Base-by-base conservation (phyloP, 53 echinoderm and acorn worm species). In the Holothuria leucospilota region DNA sequence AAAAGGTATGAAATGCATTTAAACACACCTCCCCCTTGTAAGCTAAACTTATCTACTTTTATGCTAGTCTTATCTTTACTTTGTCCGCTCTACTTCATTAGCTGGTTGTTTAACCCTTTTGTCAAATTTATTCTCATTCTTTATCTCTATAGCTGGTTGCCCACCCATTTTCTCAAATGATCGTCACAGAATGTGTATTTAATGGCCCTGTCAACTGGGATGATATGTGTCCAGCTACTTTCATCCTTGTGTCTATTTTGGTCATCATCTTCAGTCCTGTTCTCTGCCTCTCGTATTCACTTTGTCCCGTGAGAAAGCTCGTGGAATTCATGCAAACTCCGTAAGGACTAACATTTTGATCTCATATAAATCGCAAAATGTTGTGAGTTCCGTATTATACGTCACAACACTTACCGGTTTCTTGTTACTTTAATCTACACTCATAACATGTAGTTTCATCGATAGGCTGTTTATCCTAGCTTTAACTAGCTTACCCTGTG, bases 261-360 rank as follows among this genome's bases (percentile, higher is more conserved):
- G 84, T 83, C 25, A 25, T 83, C 34, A 64, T 66, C n/a, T 42
- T 64, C 28, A 83, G 42, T 26, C 84, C 84, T 4, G 23, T 83
- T 25, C 66, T 83, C 21, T 83, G 84, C 67, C 84, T 83, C 42
- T n/a, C 49, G 27, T 83, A 83, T 39, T 64, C 84, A 24, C 28
- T 83, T 66, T 66, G 41, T 83, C 84, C 84, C 15, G 65, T 83
- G 65, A 83, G 46, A 64, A 83, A 66, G 49, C 63, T 83, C 15
- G 84, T 83, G 20, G n/a, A 83, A 20, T 83, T 83, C 41, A 83
- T 83, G 84, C 28, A 64, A 46, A 83, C 84, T 11, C 84, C 84
- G 84, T 83, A 66, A 83, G 84, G 11, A n/a, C 0, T 4, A 18
- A 11, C 46, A 9, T 46, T 7, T 11, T 56, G 0, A 56, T 56